Evolutionary conservation across 2,797 vertebrate genomes (phyloP), one percentile per base, ranked within the genome.

Genomic region (Rhabdophis nuchalis): DNA sequence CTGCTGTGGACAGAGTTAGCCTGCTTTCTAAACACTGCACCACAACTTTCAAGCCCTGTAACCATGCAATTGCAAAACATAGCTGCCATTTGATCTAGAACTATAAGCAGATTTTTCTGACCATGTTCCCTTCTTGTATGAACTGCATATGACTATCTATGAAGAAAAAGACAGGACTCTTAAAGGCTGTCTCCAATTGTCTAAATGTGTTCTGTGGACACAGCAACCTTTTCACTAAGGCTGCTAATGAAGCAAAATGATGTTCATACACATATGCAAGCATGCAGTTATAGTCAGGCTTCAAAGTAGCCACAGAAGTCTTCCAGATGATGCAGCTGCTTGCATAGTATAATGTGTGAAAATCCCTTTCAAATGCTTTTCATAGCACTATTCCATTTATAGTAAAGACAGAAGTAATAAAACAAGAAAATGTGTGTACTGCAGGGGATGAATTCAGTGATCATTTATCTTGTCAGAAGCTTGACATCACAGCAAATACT

Each of bases 381-480:
- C 68, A 77, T 41, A 41, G 68, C 32, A 36, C 68, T 4, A 52
- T 57, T 82, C 87, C 20, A 58, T 60, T 85, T 27, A 89, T 60
- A 64, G 4, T 29, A 36, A 36, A 36, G 20, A 58, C 20, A 56
- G 52, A 23, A 60, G 86, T 50, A 82, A 92, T 88, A 92, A 90
- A 52, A 58, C 7, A 57, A 52, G 56, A 90, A 87, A 25, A 60
- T 60, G 41, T 41, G 50, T 52, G 57, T 53, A 57, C 5, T 77
- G 54, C 57, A 23, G 85, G 85, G 36, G 68, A 29, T 68, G 82
- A 58, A 86, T 92, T 90, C n/a, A 36, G 64, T 87, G 46, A 57
- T 86, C 60, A 52, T 90, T 87, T 90, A 87, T 92, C 64, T 82
- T 87, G 61, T 87, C 85, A 68, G 54, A 12, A 53, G 64, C 36